Base-by-base conservation (phyloP, 2,797 vertebrate genomes). In the Typhlichthys subterraneus region DNA sequence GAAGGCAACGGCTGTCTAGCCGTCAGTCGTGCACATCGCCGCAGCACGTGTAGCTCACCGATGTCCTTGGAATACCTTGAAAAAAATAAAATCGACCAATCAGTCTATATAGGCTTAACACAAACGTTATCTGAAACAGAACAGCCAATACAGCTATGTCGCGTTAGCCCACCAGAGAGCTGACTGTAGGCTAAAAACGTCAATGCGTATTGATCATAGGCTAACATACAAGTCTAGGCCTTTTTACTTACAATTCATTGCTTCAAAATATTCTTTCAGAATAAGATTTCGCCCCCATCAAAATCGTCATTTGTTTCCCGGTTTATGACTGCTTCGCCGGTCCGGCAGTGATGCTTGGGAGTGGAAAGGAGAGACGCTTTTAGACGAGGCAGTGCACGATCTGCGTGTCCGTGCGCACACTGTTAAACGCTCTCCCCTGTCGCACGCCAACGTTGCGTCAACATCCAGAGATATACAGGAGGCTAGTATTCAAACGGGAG, bases 11-110 rank as follows among this genome's bases (percentile, higher is more conserved):
- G 13, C 65, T 59, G 70, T 75, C 57, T 57, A 17, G 61, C 81
- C 73, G 78, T 57, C 76, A 69, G 67, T 72, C 68, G 62, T 63
- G 81, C 72, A 54, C 85, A 84, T 83, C 75, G 47, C 81, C 63
- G 76, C 73, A 65, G 85, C 81, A 79, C 13, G 61, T 33, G 67
- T 10, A 59, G 53, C 75, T 74, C 70, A 12, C 46, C 1, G 72
- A 63, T 71, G 83, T 49, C 80, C 88, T 83, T 79, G 53, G 53
- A 47, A 23, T 12, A 63, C 70, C 61, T 47, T 33, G 15, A 47
- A 15, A 57, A 57, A 42, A 29, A 52, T 52, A 57, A 42, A 17
- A 45, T 50, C 8, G 17, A 33, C 12, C 11, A 53, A 23, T 13
- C 53, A 52, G 38, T 42, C 38, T 42, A 55, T 1, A 65, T 33